Conservation (phyloP, 2,888 invertebrate species). For the Portevinia maculata region DNA sequence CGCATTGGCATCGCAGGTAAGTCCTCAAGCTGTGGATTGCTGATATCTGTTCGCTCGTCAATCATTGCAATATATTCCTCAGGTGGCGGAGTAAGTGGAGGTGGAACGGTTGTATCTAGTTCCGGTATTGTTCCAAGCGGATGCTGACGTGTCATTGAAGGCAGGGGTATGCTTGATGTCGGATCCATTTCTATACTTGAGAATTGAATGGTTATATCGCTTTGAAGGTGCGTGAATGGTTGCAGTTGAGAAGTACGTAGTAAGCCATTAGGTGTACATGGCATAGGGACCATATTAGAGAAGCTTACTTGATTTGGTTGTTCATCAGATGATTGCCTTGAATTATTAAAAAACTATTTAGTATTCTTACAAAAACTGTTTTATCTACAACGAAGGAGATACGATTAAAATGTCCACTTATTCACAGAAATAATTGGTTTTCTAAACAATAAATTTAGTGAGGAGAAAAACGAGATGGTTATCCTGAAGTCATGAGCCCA, state of each 20-base stretch:
- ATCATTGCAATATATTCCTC: conserved; percentile 3
- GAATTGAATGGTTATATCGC: conserved; percentile 9
- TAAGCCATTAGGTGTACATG: conserved; percentile 27
- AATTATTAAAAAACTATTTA: background rate
- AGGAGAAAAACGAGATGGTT: too few species aligned
- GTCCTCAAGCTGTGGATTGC: too few species aligned
- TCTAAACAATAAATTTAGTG: too few species aligned
- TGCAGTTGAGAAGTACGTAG: conserved; percentile 18
- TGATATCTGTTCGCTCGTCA: background rate
- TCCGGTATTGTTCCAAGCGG: conserved; percentile 53
- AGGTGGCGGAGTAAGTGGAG: conserved; percentile 2
- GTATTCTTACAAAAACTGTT: background rate
- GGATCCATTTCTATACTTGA: conserved; percentile 8
- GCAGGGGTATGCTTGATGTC: conserved; percentile 10
- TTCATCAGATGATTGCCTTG: conserved; percentile 39
- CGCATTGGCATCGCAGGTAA: too few species aligned
- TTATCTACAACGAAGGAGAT: background rate
- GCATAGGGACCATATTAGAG: conserved; percentile 1
- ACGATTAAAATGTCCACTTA: too few species aligned
- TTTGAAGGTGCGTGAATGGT: conserved; percentile 33
- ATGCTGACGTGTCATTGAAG: conserved; percentile 34
- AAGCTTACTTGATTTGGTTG: conserved; percentile 25
- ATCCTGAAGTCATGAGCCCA: too few species aligned
- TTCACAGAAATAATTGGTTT: too few species aligned
- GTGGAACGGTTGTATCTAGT: conserved; percentile 25